These are phyloP conservation scores for Cinara cedri DNA, from an alignment of 2,888 invertebrate genomes.

Conservation along the genomic window DNA sequence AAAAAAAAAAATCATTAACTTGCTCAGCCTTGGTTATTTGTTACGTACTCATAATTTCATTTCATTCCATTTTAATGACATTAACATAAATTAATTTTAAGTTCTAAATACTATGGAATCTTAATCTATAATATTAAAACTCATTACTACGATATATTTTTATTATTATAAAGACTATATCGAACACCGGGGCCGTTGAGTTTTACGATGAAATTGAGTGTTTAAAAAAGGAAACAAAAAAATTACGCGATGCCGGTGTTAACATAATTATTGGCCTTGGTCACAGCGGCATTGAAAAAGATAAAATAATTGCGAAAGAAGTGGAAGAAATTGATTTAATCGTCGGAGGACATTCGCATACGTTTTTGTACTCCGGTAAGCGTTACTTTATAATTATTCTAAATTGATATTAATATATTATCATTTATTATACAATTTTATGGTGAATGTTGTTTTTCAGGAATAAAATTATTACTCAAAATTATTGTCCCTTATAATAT, in stretches of 20 bases:
- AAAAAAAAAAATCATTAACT: no score
- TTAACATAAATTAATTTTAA: no score
- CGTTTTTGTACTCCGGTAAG: conserved; percentile 73
- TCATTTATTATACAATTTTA: not conserved
- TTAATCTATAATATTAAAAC: not conserved
- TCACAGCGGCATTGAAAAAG: conserved; percentile 82
- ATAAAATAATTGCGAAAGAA: conserved; percentile 76
- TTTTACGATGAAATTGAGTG: conserved; percentile 74
- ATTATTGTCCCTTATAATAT: no score
- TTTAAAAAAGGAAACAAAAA: conserved; percentile 71
- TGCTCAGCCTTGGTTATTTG: no score
- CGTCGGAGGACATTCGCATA: conserved; percentile 90
- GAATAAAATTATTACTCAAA: no score
- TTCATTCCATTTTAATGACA: no score
- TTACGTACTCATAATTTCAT: no score
- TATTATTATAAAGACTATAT: conserved; percentile 60
- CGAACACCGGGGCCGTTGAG: conserved; percentile 66
- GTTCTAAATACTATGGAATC: no score
- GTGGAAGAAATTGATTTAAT: conserved; percentile 86
- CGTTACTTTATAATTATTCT: not conserved
- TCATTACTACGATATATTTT: not conserved
- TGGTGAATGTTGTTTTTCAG: not conserved
- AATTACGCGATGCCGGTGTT: conserved; percentile 71
- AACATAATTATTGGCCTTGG: conserved; percentile 86
- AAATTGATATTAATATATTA: not conserved